Evolutionary conservation across 1,140 invertebrate genomes (phyloP).

Genomic region (Drosophila takahashii): DNA sequence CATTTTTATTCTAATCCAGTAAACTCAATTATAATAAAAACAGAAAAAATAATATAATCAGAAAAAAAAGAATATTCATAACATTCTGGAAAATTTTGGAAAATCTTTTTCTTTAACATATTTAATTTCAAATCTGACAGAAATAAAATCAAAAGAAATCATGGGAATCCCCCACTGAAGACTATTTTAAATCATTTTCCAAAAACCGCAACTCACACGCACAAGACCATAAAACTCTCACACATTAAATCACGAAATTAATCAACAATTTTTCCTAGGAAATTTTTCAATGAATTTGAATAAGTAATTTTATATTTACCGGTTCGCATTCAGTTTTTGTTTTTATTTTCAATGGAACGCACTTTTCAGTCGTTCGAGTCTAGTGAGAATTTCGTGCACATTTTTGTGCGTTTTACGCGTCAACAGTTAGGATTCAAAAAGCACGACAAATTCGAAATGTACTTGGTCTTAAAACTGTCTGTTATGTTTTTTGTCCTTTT

Average conservation of each 20-base stretch:
- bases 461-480: not conserved
- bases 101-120: not conserved
- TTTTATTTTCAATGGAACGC: conserved; percentile 42
- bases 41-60: no score
- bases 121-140: not conserved
- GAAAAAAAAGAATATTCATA: no score
- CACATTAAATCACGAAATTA: conserved; percentile 26
- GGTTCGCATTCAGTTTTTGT: conserved; percentile 14
- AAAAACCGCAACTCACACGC: not conserved
- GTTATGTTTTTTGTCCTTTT: not conserved
- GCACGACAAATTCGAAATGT: conserved; percentile 11
- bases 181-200: conserved; percentile 2
- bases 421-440: conserved; percentile 23
- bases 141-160: not conserved
- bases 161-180: not conserved
- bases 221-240: not conserved
- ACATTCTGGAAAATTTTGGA: not conserved
- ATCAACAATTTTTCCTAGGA: conserved; percentile 16
- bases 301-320: conserved; percentile 31
- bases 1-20: no score
- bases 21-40: no score
- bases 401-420: conserved; percentile 59
- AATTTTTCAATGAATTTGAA: conserved; percentile 1
- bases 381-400: conserved; percentile 74
- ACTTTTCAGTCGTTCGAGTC: conserved; percentile 78